A percentile compares a stretch with the other conserved stretches of the same genome.
Evolutionary conservation across 2,113 vertebrate genomes (phyloP).

Genomic region (Mystacornis crossleyi): DNA sequence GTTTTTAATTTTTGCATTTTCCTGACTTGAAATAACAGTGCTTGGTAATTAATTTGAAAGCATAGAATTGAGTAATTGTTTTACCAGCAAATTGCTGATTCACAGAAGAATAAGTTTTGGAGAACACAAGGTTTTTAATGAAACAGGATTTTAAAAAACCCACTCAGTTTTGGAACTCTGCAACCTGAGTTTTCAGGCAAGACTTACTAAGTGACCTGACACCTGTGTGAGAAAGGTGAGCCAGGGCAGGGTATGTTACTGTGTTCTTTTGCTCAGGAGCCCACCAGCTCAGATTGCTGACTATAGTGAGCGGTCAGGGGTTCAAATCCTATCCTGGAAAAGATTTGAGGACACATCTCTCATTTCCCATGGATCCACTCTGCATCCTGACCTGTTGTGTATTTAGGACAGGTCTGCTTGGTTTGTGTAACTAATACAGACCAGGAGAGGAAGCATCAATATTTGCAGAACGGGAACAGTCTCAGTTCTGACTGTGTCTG

Average conservation of each 20-base stretch:
- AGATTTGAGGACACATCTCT: neutral
- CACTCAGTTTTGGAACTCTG: neutral
- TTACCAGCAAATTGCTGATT: neutral
- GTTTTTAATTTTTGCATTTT: neutral
- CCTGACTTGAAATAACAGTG: neutral
- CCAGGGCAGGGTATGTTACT: neutral
- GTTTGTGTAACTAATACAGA: neutral
- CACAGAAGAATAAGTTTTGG: neutral
- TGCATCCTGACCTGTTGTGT: neutral
- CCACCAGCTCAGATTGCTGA: neutral
- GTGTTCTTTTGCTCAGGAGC: neutral
- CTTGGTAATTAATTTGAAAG: neutral
- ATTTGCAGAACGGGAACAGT: neutral
- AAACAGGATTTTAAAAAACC: neutral
- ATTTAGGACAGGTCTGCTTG: neutral
- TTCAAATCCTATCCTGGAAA: neutral
- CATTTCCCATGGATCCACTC: neutral
- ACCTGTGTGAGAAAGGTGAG: neutral
- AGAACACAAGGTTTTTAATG: neutral
- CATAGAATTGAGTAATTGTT: neutral
- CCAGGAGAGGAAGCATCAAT: neutral
- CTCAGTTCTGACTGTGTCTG: neutral
- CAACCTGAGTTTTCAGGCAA: neutral
- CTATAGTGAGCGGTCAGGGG: neutral
- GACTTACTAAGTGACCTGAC: neutral